These are phyloP conservation scores for Malacoraja senta DNA, from an alignment of 2,797 vertebrate species.

Conservation along the genomic window DNA sequence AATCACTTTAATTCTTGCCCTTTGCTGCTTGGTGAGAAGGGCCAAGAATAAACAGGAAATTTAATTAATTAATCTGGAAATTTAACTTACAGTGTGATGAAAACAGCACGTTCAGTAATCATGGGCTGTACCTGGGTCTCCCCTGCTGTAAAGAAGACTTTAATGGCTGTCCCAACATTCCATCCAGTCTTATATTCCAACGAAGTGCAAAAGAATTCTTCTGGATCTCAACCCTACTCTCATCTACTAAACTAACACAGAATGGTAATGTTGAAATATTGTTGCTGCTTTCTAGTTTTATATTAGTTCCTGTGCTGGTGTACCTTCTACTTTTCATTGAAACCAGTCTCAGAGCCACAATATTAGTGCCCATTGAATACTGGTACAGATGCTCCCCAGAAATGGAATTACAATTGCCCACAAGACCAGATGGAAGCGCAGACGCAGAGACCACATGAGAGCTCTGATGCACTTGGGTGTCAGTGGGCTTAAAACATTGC, in stretches of 20 bases:
- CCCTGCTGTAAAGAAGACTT: constrained; percentile 97
- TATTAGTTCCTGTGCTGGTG: background rate
- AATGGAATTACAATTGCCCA: no score
- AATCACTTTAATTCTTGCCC: background rate
- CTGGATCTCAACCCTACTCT: constrained; percentile 91
- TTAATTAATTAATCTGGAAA: constrained; percentile 14
- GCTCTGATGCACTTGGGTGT: no score
- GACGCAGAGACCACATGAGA: no score
- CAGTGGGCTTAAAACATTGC: no score
- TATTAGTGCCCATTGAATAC: background rate
- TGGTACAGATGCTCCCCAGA: no score
- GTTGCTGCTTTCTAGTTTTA: background rate
- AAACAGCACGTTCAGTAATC: constrained; percentile 95
- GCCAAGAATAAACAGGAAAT: background rate
- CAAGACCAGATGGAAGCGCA: no score
- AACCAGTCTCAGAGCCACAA: background rate
- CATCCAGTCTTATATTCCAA: constrained; percentile 92
- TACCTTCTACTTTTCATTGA: background rate
- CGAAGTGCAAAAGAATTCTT: constrained; percentile 94
- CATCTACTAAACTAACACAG: constrained; percentile 96
- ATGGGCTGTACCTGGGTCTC: constrained; percentile 88
- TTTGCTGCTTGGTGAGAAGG: background rate
- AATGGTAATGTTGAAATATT: constrained; percentile 66
- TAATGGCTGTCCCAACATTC: constrained; percentile 89
- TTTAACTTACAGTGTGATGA: constrained; percentile 77